Percentiles rank a stretch among this genome's conserved stretches.
Evolutionary conservation across 2,888 invertebrate genomes (phyloP).

Genomic region (Scotopteryx bipunctaria): DNA sequence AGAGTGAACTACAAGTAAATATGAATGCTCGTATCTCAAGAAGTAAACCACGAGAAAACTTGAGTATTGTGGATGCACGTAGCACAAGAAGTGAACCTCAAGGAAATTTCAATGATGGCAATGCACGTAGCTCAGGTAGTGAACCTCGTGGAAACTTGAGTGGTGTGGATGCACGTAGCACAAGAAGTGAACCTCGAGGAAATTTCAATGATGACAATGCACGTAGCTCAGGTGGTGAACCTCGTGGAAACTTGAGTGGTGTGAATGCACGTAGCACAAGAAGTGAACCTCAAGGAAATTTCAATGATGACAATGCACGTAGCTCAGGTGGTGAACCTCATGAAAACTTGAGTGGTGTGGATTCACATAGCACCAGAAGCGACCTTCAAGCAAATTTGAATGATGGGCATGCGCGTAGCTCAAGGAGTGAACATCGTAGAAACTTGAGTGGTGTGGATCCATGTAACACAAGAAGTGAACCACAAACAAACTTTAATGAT

Average conservation of each 20-base stretch:
- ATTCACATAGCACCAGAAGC: neutral
- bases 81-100: neutral
- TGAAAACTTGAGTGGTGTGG: neutral
- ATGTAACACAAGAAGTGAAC: neutral
- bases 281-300: neutral
- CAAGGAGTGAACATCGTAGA: neutral
- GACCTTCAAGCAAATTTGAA: neutral
- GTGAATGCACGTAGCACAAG: neutral
- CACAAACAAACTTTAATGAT: neutral
- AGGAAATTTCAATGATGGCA: neutral
- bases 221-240: neutral
- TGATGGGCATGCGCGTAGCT: neutral
- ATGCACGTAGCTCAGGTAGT: neutral
- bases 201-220: neutral
- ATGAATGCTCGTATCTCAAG: neutral
- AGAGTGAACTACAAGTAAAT: neutral
- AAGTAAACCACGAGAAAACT: neutral
- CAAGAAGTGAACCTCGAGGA: neutral
- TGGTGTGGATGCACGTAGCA: neutral
- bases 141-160: neutral
- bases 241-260: neutral
- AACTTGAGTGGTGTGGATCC: neutral
- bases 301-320: neutral
- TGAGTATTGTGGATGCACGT: neutral
- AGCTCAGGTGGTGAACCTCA: neutral